Evolutionary conservation across 2,888 invertebrate genomes (phyloP).

Genomic region (Xestoiulus laeticollis): DNA sequence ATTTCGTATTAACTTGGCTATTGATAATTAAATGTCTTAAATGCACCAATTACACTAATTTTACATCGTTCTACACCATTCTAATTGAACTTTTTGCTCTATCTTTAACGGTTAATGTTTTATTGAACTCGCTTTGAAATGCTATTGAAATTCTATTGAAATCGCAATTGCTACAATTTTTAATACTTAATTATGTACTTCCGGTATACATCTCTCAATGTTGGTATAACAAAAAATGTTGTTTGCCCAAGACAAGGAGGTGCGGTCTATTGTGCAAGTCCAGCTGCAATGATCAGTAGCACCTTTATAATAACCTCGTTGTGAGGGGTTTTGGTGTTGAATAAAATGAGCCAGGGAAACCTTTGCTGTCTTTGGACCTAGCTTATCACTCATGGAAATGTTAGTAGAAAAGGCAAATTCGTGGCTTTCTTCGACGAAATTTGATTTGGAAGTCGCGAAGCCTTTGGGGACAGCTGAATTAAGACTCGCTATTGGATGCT

Average conservation of each 20-base stretch:
- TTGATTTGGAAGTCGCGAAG: conserved; percentile 45
- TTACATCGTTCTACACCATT: too few relatives aligned
- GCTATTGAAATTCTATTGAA: too few relatives aligned
- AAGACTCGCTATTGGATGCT: conserved; percentile 31
- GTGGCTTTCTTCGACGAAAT: conserved; percentile 43
- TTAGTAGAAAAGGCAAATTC: conserved; percentile 49
- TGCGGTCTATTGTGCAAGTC: neutral
- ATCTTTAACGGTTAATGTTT: too few relatives aligned
- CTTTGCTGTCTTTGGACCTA: conserved; percentile 43
- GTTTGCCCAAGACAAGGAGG: neutral
- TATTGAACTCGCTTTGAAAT: too few relatives aligned
- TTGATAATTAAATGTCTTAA: too few relatives aligned
- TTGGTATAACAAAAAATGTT: neutral
- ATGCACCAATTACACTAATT: too few relatives aligned
- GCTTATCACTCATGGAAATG: conserved; percentile 50
- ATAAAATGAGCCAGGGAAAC: neutral
- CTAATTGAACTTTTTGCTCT: too few relatives aligned
- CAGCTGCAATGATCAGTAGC: neutral
- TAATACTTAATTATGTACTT: too few relatives aligned
- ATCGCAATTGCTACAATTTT: too few relatives aligned
- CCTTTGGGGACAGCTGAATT: conserved; percentile 36
- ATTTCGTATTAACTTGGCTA: too few relatives aligned
- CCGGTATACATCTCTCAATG: too few relatives aligned
- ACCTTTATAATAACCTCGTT: neutral
- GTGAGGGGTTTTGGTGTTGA: conserved; percentile 7